A percentile compares a stretch with the other conserved stretches of the same genome.
phyloP scores from a whole-genome alignment of 2,888 invertebrate species.

The Drosophila kambysellisi region DNA sequence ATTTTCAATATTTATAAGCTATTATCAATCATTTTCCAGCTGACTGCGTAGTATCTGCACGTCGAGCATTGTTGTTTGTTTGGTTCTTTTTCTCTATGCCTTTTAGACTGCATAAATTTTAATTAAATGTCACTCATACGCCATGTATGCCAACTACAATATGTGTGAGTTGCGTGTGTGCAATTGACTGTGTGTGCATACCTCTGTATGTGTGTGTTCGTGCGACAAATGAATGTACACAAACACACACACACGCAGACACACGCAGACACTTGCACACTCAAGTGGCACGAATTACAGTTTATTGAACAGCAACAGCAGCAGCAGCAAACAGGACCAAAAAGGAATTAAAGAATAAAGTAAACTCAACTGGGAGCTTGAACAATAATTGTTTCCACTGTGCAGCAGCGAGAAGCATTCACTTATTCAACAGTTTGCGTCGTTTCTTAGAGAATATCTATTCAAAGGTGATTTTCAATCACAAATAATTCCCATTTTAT shows the following conservation, averaged over 20 bases:
- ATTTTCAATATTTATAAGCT: not conserved
- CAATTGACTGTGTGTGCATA: constrained; percentile 29
- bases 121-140: constrained; percentile 85
- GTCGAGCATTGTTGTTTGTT: constrained; percentile 1
- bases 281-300: constrained; percentile 73
- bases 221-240: constrained; percentile 70
- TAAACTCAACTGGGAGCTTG: constrained; percentile 14
- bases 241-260: not conserved
- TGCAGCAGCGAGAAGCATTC: not conserved
- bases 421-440: not conserved
- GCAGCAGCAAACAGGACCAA: constrained; percentile 13
- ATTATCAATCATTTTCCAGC: not conserved
- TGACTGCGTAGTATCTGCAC: not conserved
- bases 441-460: not conserved
- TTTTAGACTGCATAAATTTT: constrained; percentile 83
- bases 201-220: constrained; percentile 32
- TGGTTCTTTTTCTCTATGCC: constrained; percentile 41
- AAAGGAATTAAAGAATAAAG: constrained; percentile 10
- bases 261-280: constrained; percentile 14
- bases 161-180: constrained; percentile 28
- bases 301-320: constrained; percentile 72
- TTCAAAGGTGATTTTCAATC: too few species aligned
- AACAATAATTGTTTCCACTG: constrained; percentile 16
- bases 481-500: too few species aligned
- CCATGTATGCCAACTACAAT: constrained; percentile 78